Evolutionary conservation across 1,140 invertebrate species (phyloP).

Genomic region (Drosophila cardini): DNA sequence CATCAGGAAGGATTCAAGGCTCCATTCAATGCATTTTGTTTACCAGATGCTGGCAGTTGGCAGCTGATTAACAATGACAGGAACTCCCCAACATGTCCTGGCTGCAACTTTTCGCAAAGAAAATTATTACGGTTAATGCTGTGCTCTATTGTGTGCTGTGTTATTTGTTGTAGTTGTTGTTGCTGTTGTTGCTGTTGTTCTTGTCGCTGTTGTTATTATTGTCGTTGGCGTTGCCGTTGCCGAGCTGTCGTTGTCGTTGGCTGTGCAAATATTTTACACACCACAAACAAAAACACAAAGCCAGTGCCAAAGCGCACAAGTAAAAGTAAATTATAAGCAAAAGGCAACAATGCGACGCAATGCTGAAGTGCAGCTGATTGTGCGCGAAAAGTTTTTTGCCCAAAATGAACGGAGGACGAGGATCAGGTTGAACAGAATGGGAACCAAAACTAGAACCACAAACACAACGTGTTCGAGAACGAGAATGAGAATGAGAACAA

Average conservation of each 20-base stretch:
- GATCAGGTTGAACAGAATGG: conserved; percentile 18
- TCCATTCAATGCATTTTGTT: conserved; percentile 66
- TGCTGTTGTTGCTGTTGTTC: conserved; percentile 1
- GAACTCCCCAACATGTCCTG: conserved; percentile 37
- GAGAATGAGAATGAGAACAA: neutral
- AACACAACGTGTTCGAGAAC: conserved; percentile 26
- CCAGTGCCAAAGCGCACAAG: conserved; percentile 64
- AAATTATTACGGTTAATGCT: conserved; percentile 78
- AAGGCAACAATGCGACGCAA: conserved; percentile 75
- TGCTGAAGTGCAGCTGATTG: conserved; percentile 82
- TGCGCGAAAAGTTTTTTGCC: conserved; percentile 76
- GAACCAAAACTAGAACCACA: neutral
- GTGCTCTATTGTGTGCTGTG: conserved; percentile 58
- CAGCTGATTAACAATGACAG: conserved; percentile 77
- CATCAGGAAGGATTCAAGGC: conserved; percentile 37
- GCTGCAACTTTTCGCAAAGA: conserved; percentile 43
- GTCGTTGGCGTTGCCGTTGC: neutral
- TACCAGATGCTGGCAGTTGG: conserved; percentile 62
- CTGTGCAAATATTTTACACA: conserved; percentile 75
- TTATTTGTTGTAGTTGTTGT: conserved; percentile 21
- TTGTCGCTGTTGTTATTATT: conserved; percentile 16
- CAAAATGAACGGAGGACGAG: neutral
- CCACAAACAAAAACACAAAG: conserved; percentile 59
- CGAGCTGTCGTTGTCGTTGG: conserved; percentile 20
- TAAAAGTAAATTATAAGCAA: conserved; percentile 81